Evolutionary conservation across 1,140 invertebrate species (phyloP).

Genomic region (Aphis gossypii): DNA sequence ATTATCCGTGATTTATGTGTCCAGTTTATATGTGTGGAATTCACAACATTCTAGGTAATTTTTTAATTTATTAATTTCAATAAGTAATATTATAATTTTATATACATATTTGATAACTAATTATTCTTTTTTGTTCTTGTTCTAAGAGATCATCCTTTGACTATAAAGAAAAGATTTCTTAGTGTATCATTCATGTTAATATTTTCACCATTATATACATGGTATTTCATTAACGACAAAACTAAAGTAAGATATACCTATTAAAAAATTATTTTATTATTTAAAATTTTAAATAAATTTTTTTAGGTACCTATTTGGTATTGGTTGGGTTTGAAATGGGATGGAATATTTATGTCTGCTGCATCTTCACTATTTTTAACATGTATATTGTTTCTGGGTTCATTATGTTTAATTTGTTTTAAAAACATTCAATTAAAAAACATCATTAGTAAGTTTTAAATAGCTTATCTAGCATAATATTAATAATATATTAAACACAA

Average conservation of each 20-base stretch:
- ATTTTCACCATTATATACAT: constrained; percentile 79
- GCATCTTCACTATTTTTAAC: constrained; percentile 82
- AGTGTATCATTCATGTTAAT: constrained; percentile 84
- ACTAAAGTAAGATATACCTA: constrained; percentile 66
- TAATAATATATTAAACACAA: constrained; percentile 26
- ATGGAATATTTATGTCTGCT: constrained; percentile 77
- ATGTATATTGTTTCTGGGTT: constrained; percentile 84
- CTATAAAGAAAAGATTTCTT: constrained; percentile 85
- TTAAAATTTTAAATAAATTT: neutral
- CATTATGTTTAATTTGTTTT: constrained; percentile 70
- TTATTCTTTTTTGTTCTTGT: constrained; percentile 56
- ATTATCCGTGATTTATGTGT: constrained; percentile 79
- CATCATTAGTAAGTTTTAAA: constrained; percentile 40
- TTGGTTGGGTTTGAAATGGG: constrained; percentile 77
- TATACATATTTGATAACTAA: constrained; percentile 41
- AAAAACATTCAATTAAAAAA: constrained; percentile 45
- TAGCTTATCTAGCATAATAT: neutral
- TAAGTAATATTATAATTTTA: neutral
- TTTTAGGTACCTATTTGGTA: constrained; percentile 72
- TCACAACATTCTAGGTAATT: constrained; percentile 75
- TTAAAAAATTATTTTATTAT: neutral
- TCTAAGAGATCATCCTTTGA: constrained; percentile 84
- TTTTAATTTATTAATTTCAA: neutral
- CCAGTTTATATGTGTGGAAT: constrained; percentile 84
- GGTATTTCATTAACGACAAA: constrained; percentile 71